phyloP scores from a whole-genome alignment of 2,113 vertebrate species.

The Deroptyus accipitrinus region DNA sequence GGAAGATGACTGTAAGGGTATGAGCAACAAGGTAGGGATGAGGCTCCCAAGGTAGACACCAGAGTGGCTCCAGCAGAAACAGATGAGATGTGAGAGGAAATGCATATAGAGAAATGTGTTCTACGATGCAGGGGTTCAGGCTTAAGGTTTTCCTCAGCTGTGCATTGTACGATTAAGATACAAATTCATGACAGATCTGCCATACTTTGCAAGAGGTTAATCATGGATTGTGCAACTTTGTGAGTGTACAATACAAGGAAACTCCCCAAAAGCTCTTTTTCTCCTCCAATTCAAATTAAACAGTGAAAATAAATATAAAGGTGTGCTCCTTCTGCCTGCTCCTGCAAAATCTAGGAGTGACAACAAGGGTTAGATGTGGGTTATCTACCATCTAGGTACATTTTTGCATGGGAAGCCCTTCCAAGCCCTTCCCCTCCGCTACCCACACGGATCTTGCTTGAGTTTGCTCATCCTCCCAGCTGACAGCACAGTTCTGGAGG shows the following conservation, averaged over 20 bases:
- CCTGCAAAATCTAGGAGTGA: background rate
- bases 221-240: background rate
- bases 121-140: background rate
- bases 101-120: background rate
- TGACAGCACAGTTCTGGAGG: background rate
- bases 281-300: background rate
- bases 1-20: background rate
- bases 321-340: background rate
- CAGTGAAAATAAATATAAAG: background rate
- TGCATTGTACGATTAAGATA: background rate
- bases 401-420: background rate
- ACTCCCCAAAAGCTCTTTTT: background rate
- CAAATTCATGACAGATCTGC: background rate
- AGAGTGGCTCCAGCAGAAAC: background rate
- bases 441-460: rapidly evolving
- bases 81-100: background rate
- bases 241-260: background rate
- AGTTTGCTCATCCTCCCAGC: background rate
- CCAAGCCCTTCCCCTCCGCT: background rate
- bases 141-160: background rate
- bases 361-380: background rate
- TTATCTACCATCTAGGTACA: background rate
- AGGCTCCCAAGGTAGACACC: background rate
- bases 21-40: background rate
- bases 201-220: background rate